phyloP scores from a whole-genome alignment of 2,797 vertebrate species.

The Paratrypauchen microcephalus region DNA sequence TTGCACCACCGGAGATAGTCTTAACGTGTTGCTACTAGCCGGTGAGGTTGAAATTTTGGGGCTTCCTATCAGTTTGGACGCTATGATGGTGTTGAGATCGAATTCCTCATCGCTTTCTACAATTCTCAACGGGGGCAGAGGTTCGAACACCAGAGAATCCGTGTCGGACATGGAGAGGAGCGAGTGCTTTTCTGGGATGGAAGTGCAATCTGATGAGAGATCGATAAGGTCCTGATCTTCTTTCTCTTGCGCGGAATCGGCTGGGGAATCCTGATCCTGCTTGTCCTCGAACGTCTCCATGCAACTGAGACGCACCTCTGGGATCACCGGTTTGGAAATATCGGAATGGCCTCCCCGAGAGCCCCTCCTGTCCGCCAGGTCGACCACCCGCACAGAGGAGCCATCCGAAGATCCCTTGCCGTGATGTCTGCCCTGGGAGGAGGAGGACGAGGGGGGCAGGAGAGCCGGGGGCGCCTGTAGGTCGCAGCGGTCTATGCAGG shows the following conservation, averaged over 20 bases:
- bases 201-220: slow-evolving; percentile 94
- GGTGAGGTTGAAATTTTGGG: slow-evolving; percentile 72
- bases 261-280: slow-evolving; percentile 74
- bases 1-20: slow-evolving; percentile 85
- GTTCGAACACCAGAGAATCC: slow-evolving; percentile 95
- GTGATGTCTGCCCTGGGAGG: slow-evolving; percentile 61
- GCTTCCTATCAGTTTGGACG: slow-evolving; percentile 66
- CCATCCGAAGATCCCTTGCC: slow-evolving; percentile 76
- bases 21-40: slow-evolving; percentile 81
- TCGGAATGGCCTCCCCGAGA: slow-evolving; percentile 65
- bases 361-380: slow-evolving; percentile 58
- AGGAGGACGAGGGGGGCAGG: slow-evolving; percentile 66
- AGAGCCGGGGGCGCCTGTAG: slow-evolving; percentile 70
- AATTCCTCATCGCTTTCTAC: slow-evolving; percentile 97
- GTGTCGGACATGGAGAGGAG: slow-evolving; percentile 93
- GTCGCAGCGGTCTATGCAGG: slow-evolving; percentile 95
- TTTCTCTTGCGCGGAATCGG: slow-evolving; percentile 69
- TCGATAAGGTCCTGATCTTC: slow-evolving; percentile 96
- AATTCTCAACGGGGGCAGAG: slow-evolving; percentile 91
- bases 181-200: slow-evolving; percentile 92
- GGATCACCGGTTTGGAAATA: slow-evolving; percentile 85
- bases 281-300: slow-evolving; percentile 95
- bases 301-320: slow-evolving; percentile 94
- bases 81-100: slow-evolving; percentile 70
- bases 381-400: slow-evolving; percentile 68